phyloP scores from a whole-genome alignment of 2,888 invertebrate genomes.

The Zeuzera pyrina region DNA sequence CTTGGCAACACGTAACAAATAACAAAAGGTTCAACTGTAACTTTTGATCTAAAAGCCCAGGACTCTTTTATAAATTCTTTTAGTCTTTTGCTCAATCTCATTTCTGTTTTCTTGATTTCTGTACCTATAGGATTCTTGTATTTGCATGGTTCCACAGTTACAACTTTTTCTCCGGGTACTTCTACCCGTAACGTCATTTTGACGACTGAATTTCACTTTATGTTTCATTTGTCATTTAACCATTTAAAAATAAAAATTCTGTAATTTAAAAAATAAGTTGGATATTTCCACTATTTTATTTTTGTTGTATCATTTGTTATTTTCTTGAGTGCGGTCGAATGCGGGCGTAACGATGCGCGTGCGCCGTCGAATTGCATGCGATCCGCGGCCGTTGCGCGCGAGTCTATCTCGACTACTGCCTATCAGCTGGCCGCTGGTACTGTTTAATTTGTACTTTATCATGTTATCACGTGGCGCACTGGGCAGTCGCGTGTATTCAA shows the following conservation, averaged over 20 bases:
- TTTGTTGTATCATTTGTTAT: conserved; percentile 11
- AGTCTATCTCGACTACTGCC: conserved; percentile 45
- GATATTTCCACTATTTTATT: conserved; percentile 11
- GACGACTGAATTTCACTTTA: conserved; percentile 36
- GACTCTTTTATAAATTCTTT: conserved; percentile 52
- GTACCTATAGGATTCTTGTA: conserved; percentile 39
- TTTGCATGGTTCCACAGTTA: conserved; percentile 54
- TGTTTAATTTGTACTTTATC: conserved; percentile 66
- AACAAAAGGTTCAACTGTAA: conserved; percentile 79
- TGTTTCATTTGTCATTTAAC: conserved; percentile 45
- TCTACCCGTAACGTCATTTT: conserved; percentile 68
- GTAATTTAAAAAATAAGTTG: conserved; percentile 10
- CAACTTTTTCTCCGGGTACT: conserved; percentile 57
- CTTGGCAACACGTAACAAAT: conserved; percentile 78
- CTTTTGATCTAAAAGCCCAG: conserved; percentile 53
- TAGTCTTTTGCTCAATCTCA: conserved; percentile 43
- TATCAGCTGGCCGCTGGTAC: conserved; percentile 52
- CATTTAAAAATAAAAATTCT: conserved; percentile 6
- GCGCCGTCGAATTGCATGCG: conserved; percentile 29
- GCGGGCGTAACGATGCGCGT: conserved; percentile 35
- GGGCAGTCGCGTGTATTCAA: conserved; percentile 25
- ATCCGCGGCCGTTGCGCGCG: conserved; percentile 40
- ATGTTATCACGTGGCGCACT: conserved; percentile 50
- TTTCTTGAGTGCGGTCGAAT: conserved; percentile 14
- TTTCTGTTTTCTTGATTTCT: conserved; percentile 43